Base-by-base conservation (phyloP, 2,797 vertebrate species). In the Catostomus latipinnis region DNA sequence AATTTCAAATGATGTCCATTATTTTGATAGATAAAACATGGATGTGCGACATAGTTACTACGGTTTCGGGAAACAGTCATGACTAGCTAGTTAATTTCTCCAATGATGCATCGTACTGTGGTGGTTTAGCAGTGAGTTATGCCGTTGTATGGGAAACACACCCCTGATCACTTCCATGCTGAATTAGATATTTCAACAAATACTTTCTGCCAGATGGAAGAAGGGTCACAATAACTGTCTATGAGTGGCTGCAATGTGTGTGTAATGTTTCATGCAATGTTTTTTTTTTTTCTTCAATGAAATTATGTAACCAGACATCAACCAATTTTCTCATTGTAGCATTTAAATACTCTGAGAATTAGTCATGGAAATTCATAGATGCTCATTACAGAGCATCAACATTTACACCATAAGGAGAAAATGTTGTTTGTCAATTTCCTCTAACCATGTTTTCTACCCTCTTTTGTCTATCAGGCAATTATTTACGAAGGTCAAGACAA, bases 401-500 rank as follows among this genome's bases (percentile, higher is more conserved):
- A 12, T 48, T 81, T 58, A 50, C 34, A 48, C 14, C 8, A n/a
- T 43, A 71, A 65, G 18, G 16, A 50, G 60, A 50, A 67, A 71
- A 66, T 67, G 22, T 46, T 14, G 71, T 63, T 74, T 66, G 34
- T 76, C 71, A 56, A 16, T 67, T 61, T 63, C 74, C 18, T 46
- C 16, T 81, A 85, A 71, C 75, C 52, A 58, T 22, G 58, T 80
- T 65, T 65, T 45, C 48, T 58, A 56, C 62, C 57, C 61, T 81
- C 61, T 71, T 62, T 80, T 71, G 48, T 62, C 16, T 88, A 92
- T 87, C 85, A 96, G 96, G 92, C 96, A 0, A 99, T 99, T 90
- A 93, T 99, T 80, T 99, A 99, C 68, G 98, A 99, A 95, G 98
- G 98, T 88, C 97, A 99, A 93, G 97, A 99, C 93, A 99, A 99